Evolutionary conservation across 2,888 invertebrate species (phyloP).

Genomic region (Coremacera marginata): DNA sequence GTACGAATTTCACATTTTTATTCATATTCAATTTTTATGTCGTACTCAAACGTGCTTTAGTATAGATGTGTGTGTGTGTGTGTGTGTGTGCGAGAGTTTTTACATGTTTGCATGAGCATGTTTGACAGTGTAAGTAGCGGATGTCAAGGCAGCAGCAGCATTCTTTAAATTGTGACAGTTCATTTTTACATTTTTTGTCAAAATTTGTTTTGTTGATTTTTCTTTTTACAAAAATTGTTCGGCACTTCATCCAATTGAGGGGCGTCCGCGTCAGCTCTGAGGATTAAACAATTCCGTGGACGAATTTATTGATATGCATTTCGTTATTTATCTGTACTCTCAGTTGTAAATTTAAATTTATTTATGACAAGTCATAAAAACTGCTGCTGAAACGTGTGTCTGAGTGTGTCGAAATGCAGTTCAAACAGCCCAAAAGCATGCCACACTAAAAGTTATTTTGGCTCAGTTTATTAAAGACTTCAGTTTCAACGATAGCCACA

Average conservation of each 20-base stretch:
- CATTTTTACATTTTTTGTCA: slow-evolving; percentile 34
- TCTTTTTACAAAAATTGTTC: not conserved
- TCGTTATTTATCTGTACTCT: not conserved
- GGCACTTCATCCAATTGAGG: not conserved
- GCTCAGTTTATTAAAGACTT: no score
- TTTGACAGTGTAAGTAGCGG: not conserved
- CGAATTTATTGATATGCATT: slow-evolving; percentile 1
- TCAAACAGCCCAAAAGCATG: not conserved
- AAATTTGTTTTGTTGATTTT: slow-evolving; percentile 29
- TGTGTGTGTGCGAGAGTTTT: slow-evolving; percentile 15
- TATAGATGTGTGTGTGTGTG: slow-evolving; percentile 26
- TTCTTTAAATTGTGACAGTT: slow-evolving; percentile 17
- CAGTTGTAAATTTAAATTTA: not conserved
- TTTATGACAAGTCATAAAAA: slow-evolving; percentile 5
- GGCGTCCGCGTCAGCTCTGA: not conserved
- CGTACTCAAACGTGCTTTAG: slow-evolving; percentile 15
- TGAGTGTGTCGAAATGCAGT: not conserved
- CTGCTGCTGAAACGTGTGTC: not conserved
- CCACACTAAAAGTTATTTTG: not conserved
- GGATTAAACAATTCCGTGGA: not conserved
- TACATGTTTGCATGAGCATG: slow-evolving; percentile 27
- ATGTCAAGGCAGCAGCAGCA: not conserved
- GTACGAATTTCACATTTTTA: slow-evolving; percentile 24
- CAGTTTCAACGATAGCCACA: no score
- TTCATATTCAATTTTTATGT: slow-evolving; percentile 32